These are phyloP conservation scores for Nemotelus pantherinus DNA, from an alignment of 2,888 invertebrate species.

Conservation along the genomic window DNA sequence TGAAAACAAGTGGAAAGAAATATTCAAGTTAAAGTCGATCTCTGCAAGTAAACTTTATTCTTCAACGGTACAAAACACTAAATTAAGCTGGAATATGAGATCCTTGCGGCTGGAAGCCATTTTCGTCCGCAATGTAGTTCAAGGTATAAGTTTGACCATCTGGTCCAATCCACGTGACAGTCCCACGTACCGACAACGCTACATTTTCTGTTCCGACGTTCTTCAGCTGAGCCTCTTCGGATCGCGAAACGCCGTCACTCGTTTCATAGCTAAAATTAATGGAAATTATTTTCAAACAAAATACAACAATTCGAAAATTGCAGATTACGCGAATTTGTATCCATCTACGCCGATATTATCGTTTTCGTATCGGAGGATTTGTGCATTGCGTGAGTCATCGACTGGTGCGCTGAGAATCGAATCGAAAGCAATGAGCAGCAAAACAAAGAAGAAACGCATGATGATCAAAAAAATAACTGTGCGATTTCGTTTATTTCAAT, in stretches of 20 bases:
- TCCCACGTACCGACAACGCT: conserved; percentile 64
- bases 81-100: conserved; percentile 56
- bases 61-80: neutral
- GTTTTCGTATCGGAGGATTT: conserved; percentile 69
- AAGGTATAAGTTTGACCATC: conserved; percentile 61
- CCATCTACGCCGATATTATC: conserved; percentile 69
- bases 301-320: neutral
- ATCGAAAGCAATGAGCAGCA: neutral
- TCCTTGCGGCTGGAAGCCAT: conserved; percentile 67
- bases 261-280: conserved; percentile 61
- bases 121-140: conserved; percentile 67
- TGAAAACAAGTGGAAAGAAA: neutral
- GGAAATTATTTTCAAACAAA: neutral
- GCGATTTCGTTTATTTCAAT: neutral
- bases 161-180: conserved; percentile 64
- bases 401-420: conserved; percentile 53
- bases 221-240: conserved; percentile 64
- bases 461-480: neutral
- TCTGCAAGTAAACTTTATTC: neutral
- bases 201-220: conserved; percentile 65
- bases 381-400: conserved; percentile 66
- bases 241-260: conserved; percentile 64
- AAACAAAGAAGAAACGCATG: conserved; percentile 15
- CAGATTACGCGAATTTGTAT: conserved; percentile 70
- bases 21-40: neutral